These are phyloP conservation scores for Cryptocheilus praepositus DNA, from an alignment of 2,888 invertebrate species.

Conservation along the genomic window DNA sequence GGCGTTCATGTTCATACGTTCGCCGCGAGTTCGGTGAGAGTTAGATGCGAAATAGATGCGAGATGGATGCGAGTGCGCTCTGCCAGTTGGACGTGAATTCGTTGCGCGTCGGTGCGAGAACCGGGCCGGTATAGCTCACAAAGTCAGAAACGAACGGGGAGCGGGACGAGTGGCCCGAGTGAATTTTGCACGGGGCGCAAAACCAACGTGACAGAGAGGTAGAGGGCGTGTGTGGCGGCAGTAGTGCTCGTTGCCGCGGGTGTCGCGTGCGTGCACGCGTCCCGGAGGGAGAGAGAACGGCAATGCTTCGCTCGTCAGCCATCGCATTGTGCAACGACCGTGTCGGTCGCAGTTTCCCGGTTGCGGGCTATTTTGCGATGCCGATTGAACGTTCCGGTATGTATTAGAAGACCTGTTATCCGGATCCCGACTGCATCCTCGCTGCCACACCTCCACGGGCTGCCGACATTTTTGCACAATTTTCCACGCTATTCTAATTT, in stretches of 20 bases:
- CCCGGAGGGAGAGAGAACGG: slow-evolving; percentile 11
- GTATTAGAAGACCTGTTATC: slow-evolving; percentile 53
- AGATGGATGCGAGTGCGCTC: background rate
- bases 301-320: slow-evolving; percentile 33
- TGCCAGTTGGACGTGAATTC: background rate
- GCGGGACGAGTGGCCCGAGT: slow-evolving; percentile 49
- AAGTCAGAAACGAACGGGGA: background rate
- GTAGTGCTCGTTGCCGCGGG: background rate
- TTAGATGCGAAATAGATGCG: background rate
- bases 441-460: too few relatives aligned
- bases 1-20: background rate
- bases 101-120: too few relatives aligned
- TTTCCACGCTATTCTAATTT: too few relatives aligned
- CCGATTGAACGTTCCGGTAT: slow-evolving; percentile 57
- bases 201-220: slow-evolving; percentile 48
- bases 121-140: background rate
- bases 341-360: slow-evolving; percentile 62
- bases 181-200: slow-evolving; percentile 60
- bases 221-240: background rate
- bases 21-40: background rate
- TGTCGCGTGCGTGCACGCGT: background rate
- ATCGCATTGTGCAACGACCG: slow-evolving; percentile 59
- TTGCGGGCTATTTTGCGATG: slow-evolving; percentile 65
- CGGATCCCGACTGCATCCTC: background rate
- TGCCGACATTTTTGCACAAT: too few relatives aligned